Percentiles rank a stretch among this genome's conserved stretches.
These are phyloP conservation scores for Cheilosia vernalis DNA, from an alignment of 2,888 invertebrate genomes.

Conservation along the genomic window DNA sequence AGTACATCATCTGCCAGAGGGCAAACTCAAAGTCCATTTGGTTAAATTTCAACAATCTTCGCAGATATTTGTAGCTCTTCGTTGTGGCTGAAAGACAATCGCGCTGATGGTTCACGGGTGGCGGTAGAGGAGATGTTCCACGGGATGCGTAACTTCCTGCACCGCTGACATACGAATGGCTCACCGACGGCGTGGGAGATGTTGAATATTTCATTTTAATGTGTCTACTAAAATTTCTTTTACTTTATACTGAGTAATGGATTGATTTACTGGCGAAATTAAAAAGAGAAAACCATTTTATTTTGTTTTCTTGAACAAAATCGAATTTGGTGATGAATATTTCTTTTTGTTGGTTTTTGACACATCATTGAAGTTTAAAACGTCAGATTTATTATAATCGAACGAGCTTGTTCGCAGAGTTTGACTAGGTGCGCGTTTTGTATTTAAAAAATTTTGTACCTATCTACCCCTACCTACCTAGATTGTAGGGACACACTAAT, in stretches of 20 bases:
- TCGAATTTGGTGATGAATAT: constrained; percentile 47
- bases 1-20: constrained; percentile 99
- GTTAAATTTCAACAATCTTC: constrained; percentile 93
- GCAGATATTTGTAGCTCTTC: constrained; percentile 93
- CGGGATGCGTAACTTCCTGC: constrained; percentile 82
- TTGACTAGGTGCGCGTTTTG: not conserved
- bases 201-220: constrained; percentile 87
- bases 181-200: constrained; percentile 85
- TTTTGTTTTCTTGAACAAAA: constrained; percentile 53
- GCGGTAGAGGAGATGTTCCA: constrained; percentile 87
- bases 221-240: not conserved
- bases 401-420: not conserved
- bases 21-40: constrained; percentile 99
- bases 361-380: constrained; percentile 61
- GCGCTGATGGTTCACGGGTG: constrained; percentile 87
- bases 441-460: too few relatives aligned
- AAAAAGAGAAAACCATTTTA: constrained; percentile 44
- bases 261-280: constrained; percentile 19
- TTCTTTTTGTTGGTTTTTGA: constrained; percentile 53
- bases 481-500: too few relatives aligned
- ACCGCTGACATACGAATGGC: constrained; percentile 80
- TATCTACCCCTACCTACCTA: too few relatives aligned
- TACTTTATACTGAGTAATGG: not conserved
- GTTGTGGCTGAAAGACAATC: constrained; percentile 93
- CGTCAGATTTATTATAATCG: constrained; percentile 20